Evolutionary conservation across 2,888 invertebrate genomes (phyloP).

Genomic region (Proisotoma minuta): DNA sequence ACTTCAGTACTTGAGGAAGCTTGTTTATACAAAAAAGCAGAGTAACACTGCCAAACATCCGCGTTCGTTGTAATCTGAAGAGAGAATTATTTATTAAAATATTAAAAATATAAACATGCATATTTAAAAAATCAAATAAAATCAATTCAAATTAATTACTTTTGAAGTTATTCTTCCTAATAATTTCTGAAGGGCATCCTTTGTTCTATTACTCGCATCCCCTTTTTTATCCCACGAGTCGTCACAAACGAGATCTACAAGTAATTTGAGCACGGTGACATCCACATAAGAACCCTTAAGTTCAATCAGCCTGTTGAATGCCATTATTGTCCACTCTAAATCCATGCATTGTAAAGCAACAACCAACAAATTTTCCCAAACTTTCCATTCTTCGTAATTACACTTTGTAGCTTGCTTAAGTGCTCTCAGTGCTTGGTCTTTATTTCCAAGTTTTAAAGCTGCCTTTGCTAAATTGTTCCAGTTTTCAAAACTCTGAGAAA

Average conservation of each 20-base stretch:
- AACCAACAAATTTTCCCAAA: constrained; percentile 91
- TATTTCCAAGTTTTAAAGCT: constrained; percentile 80
- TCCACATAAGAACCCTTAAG: constrained; percentile 5
- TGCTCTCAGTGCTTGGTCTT: constrained; percentile 75
- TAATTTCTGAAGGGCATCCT: not conserved
- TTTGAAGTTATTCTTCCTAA: constrained; percentile 9
- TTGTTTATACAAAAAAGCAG: not conserved
- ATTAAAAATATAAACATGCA: not conserved
- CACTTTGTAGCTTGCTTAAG: constrained; percentile 84
- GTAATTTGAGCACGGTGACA: not conserved
- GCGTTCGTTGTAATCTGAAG: constrained; percentile 8
- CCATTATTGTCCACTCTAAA: constrained; percentile 6
- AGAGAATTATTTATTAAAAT: not conserved
- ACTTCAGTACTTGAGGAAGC: too few species aligned
- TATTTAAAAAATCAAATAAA: not conserved
- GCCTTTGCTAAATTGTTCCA: constrained; percentile 98
- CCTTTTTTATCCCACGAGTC: constrained; percentile 3
- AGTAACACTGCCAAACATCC: constrained; percentile 6
- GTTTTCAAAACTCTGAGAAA: constrained; percentile 77
- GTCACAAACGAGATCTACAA: constrained; percentile 8
- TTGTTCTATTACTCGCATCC: not conserved
- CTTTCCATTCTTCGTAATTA: constrained; percentile 89
- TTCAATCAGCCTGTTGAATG: constrained; percentile 7
- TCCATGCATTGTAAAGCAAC: constrained; percentile 57
- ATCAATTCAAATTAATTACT: not conserved